Percentiles rank a stretch among this genome's conserved stretches.
Evolutionary conservation across 2,797 vertebrate species (phyloP).

Genomic region (Channa striata): DNA sequence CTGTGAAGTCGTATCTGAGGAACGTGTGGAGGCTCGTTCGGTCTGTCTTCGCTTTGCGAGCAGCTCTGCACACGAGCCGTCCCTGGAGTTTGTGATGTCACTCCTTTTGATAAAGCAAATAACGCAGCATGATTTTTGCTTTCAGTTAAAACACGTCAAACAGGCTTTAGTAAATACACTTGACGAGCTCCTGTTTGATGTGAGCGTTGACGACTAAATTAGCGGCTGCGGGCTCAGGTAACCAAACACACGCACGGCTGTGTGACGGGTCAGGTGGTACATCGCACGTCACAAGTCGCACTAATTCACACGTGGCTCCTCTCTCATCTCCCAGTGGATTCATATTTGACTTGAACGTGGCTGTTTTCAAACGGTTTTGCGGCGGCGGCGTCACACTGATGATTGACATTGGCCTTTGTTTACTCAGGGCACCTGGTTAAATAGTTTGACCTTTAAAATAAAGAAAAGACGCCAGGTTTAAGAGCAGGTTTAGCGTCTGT

Average conservation of each 20-base stretch:
- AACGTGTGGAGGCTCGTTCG: slow-evolving; percentile 1
- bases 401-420: slow-evolving; percentile 1
- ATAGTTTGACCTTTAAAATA: slow-evolving; percentile 23
- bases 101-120: slow-evolving; percentile 31
- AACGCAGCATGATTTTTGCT: slow-evolving; percentile 37
- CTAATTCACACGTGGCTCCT: not conserved
- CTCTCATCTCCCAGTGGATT: not conserved
- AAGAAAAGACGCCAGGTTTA: slow-evolving; percentile 3
- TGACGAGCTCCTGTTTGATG: slow-evolving; percentile 11
- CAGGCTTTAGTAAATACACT: slow-evolving; percentile 14
- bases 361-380: not conserved
- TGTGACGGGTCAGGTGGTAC: not conserved
- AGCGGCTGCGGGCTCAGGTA: not conserved
- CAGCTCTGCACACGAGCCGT: too few species aligned
- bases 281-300: not conserved
- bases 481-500: slow-evolving; percentile 19
- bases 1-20: slow-evolving; percentile 5
- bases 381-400: not conserved
- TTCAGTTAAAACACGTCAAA: slow-evolving; percentile 41
- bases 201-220: slow-evolving; percentile 27
- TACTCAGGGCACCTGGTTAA: slow-evolving; percentile 4
- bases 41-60: too few species aligned
- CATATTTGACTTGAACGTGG: not conserved
- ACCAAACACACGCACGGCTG: slow-evolving; percentile 3
- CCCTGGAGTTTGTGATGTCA: slow-evolving; percentile 26